A percentile compares a stretch with the other conserved stretches of the same genome.
Evolutionary conservation across 2,113 vertebrate genomes (phyloP).

Genomic region (Tor tambroides): DNA sequence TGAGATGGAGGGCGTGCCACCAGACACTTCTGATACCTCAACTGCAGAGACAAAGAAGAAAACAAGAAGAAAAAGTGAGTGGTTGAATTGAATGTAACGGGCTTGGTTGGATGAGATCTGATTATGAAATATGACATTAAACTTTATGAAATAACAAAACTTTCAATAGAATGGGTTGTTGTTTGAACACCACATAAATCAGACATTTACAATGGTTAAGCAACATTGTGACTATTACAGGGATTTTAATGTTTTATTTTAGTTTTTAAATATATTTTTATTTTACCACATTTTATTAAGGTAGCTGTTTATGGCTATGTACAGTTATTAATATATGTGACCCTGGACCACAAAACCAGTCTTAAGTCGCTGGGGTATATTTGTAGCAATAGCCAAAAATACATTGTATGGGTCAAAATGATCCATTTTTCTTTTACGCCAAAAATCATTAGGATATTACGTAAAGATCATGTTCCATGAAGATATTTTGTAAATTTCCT

Average conservation of each 20-base stretch:
- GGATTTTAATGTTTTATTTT: not conserved
- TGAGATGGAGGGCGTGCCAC: constrained; percentile 93
- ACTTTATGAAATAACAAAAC: not conserved
- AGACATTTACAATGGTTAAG: not conserved
- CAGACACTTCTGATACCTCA: constrained; percentile 98
- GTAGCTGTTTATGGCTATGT: not conserved
- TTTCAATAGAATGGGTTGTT: not conserved
- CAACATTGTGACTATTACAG: not conserved
- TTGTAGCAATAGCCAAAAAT: too few species aligned
- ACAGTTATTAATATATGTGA: not conserved
- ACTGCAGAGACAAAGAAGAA: constrained; percentile 67
- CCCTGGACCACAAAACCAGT: too few species aligned
- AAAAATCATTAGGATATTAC: too few species aligned
- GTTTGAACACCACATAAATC: not conserved
- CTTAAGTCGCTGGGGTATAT: too few species aligned
- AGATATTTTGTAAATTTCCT: too few species aligned
- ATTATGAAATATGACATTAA: too few species aligned
- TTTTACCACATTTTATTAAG: not conserved
- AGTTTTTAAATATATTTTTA: not conserved
- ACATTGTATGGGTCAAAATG: too few species aligned
- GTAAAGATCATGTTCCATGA: too few species aligned
- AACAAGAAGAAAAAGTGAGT: not conserved
- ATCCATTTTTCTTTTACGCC: too few species aligned
- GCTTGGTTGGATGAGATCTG: not conserved
- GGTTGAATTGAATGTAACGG: not conserved